Evolutionary conservation across 1,140 invertebrate species (phyloP), one percentile per base, ranked within the genome.

Genomic region (Zaprionus lachaisei): DNA sequence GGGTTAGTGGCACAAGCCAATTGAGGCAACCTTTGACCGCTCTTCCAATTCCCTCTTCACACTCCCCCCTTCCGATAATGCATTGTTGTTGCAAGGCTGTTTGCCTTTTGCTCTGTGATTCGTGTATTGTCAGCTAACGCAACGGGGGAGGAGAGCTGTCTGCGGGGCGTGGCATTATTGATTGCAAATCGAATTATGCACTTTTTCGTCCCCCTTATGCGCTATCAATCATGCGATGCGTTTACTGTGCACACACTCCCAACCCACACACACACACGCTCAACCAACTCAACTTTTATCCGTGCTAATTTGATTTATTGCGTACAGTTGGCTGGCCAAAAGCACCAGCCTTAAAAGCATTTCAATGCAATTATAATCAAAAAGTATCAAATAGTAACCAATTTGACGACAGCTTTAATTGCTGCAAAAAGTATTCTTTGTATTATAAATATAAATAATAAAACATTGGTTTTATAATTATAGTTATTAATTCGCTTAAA

Each of bases 141-240:
- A 15, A 38, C 14, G 4, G 37, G 37, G 4, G 9, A 15, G 38
- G 38, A 15, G 37, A 4, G 4, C 37, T 5, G 14, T 12, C 37
- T 12, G 37, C 15, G 15, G 38, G n/a, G 17, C 41, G 2, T 47
- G 41, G 51, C 55, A 75, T 78, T 87, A 87, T 87, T 80, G 83
- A 87, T 87, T 87, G 57, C 67, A 77, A 83, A 83, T 86, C 79
- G 72, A 80, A 80, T 86, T 80, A 87, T 83, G 83, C 80, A 81
- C 55, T 75, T 70, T 81, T 72, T 49, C 22, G 47, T 61, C 54
- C 61, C 49, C 63, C 54, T 34, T 41, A 34, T 26, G 47, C 47
- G 31, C 24, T 63, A 86, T 86, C 83, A 71, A 87, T 87, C 83
- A 83, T 64, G 57, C 72, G 67, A 61, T 51, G 58, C 54, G 49